Conservation (phyloP, 2,888 invertebrate species). For the Orthonevra nobilis region DNA sequence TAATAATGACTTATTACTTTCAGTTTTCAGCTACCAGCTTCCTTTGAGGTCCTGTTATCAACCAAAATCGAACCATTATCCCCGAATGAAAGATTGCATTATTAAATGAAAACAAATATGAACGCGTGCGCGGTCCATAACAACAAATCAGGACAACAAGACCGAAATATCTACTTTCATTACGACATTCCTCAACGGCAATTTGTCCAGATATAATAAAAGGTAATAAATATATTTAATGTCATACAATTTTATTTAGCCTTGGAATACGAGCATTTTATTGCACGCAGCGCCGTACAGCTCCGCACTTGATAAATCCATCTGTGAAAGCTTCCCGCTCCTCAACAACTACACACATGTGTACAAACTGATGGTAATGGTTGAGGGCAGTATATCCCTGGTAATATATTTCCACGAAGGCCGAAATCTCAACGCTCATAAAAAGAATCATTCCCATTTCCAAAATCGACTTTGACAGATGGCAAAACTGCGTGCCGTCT, state of each 20-base stretch:
- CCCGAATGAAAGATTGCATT: constrained; percentile 1
- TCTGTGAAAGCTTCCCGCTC: constrained; percentile 8
- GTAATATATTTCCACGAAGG: constrained; percentile 5
- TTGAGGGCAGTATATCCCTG: no score
- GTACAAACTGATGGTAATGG: constrained; percentile 5
- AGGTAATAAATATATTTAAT: constrained; percentile 49
- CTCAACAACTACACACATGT: neutral
- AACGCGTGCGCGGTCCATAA: neutral
- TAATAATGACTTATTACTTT: no score
- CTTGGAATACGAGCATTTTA: constrained; percentile 47
- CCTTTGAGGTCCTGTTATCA: no score
- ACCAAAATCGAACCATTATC: no score
- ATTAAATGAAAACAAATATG: constrained; percentile 21
- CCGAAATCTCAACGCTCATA: constrained; percentile 44
- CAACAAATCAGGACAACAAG: neutral
- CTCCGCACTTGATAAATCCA: constrained; percentile 44
- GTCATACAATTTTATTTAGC: constrained; percentile 35
- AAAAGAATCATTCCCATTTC: constrained; percentile 58
- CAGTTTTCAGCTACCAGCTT: no score
- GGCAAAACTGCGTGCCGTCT: constrained; percentile 43
- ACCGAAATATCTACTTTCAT: neutral
- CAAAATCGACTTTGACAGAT: constrained; percentile 55
- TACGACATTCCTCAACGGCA: neutral
- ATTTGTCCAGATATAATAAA: constrained; percentile 32
- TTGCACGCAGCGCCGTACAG: constrained; percentile 26